Conservation (phyloP, 1,140 invertebrate genomes). For the Sesamia nonagrioides region DNA sequence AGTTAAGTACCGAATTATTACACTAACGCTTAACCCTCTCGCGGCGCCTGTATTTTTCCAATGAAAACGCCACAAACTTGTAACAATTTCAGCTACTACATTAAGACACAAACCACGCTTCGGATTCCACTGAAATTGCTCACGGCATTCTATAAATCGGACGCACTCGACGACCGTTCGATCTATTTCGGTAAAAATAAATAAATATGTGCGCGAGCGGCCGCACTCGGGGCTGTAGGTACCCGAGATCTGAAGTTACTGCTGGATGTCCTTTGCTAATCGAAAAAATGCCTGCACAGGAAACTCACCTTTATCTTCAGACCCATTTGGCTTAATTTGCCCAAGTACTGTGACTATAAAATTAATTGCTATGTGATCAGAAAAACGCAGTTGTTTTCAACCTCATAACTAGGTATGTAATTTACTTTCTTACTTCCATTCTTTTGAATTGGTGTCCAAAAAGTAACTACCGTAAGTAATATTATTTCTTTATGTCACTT, state of each 20-base stretch:
- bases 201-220: conserved; percentile 78
- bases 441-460: no score
- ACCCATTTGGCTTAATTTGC: no score
- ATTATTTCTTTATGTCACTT: no score
- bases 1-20: conserved; percentile 13
- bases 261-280: conserved; percentile 50
- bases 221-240: conserved; percentile 61
- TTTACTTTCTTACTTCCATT: no score
- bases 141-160: conserved; percentile 73
- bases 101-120: conserved; percentile 83
- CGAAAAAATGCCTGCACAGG: not conserved
- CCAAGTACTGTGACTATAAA: no score
- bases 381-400: no score
- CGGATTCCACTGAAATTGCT: conserved; percentile 76
- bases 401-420: no score
- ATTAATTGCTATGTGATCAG: no score
- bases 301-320: no score
- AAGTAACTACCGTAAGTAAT: no score
- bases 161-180: conserved; percentile 79
- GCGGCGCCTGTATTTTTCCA: conserved; percentile 43
- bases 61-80: conserved; percentile 39
- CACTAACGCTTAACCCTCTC: conserved; percentile 25
- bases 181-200: conserved; percentile 86
- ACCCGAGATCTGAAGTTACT: conserved; percentile 52
- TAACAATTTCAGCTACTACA: conserved; percentile 66